These are phyloP conservation scores for Coilia nasus DNA, from an alignment of 2,797 vertebrate genomes.

Conservation along the genomic window DNA sequence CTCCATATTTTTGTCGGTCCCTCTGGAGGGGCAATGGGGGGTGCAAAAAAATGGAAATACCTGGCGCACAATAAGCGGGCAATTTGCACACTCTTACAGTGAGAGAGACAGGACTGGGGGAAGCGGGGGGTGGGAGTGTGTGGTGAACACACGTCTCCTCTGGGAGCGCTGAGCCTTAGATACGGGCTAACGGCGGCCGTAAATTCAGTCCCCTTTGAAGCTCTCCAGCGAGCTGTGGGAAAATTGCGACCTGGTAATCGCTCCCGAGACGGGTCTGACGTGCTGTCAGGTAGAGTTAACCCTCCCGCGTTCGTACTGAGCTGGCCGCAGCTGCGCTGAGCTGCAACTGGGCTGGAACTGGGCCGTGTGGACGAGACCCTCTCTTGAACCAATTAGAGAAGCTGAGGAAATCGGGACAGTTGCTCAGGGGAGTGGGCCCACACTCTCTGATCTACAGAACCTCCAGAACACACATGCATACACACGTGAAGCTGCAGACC, in stretches of 20 bases:
- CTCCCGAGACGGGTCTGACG: conserved; percentile 78
- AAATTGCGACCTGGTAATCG: conserved; percentile 84
- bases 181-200: conserved; percentile 82
- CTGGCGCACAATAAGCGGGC: conserved; percentile 71
- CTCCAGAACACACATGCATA: background rate
- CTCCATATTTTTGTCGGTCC: conserved; percentile 10
- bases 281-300: conserved; percentile 86
- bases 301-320: conserved; percentile 63
- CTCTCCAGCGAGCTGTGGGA: conserved; percentile 80
- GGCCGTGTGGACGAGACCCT: conserved; percentile 25
- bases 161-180: conserved; percentile 83
- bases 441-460: background rate
- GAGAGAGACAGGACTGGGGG: conserved; percentile 11
- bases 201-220: conserved; percentile 86
- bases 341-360: background rate
- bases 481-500: background rate
- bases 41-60: conserved; percentile 61
- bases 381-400: conserved; percentile 80
- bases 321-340: conserved; percentile 54
- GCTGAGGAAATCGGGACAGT: conserved; percentile 31
- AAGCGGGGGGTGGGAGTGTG: background rate
- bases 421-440: background rate
- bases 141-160: conserved; percentile 66
- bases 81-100: conserved; percentile 74
- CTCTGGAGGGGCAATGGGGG: background rate